Evolutionary conservation across 2,113 vertebrate species (phyloP).

Genomic region (Oceanodroma tethys): DNA sequence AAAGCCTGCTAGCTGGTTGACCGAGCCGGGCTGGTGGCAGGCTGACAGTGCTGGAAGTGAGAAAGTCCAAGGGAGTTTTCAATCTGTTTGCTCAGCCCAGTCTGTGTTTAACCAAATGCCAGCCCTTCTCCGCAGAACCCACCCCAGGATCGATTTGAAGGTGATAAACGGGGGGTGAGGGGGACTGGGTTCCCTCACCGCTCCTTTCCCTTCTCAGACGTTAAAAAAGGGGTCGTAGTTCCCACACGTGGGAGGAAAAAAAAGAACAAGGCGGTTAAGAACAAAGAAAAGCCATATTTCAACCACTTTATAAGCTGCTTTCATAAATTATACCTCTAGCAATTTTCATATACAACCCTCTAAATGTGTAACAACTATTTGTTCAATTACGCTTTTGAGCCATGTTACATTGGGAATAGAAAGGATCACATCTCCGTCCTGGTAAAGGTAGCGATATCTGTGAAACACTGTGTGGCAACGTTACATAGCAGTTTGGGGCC

Average conservation of each 20-base stretch:
- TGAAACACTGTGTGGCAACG: background rate
- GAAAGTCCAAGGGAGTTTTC: constrained; percentile 67
- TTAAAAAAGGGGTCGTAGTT: background rate
- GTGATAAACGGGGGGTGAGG: background rate
- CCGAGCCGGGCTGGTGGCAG: background rate
- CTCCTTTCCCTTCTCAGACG: background rate
- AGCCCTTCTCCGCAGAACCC: constrained; percentile 11
- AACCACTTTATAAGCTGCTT: background rate
- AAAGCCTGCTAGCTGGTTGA: background rate
- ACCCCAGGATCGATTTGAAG: background rate
- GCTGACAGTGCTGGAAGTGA: constrained; percentile 7
- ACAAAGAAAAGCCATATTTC: background rate
- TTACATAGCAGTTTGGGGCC: background rate
- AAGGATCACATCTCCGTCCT: background rate
- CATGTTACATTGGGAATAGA: rapidly evolving
- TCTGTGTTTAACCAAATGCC: constrained; percentile 75
- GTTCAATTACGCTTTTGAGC: background rate
- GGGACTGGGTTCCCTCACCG: background rate
- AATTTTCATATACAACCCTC: background rate
- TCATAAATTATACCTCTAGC: background rate
- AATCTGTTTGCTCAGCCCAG: constrained; percentile 56
- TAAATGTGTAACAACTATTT: background rate
- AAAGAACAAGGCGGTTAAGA: background rate
- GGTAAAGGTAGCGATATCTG: background rate
- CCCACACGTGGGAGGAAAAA: background rate